Evolutionary conservation across 2,113 vertebrate species (phyloP), one percentile per base, ranked within the genome.

Genomic region (Lota lota): DNA sequence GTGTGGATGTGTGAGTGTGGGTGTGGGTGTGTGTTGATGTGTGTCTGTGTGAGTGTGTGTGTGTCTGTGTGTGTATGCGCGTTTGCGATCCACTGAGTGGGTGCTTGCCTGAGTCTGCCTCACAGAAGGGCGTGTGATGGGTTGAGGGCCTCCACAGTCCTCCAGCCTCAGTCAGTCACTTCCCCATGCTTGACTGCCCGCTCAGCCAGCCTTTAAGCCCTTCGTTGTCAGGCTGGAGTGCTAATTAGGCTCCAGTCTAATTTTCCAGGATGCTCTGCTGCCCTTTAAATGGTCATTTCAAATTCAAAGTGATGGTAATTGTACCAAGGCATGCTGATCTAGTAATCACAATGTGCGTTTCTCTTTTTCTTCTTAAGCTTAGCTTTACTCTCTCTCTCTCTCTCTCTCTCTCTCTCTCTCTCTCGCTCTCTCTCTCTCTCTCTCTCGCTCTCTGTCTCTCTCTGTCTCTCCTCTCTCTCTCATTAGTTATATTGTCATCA

Each of bases 281-380:
- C 93, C 93, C 94, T 97, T 96, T 97, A 95, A 94, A 96, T 93
- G 91, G 93, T 93, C 91, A 97, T 97, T 98, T 97, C 94, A 94
- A 96, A 96, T 96, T 95, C 92, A 95, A 95, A 97, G 93, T 93
- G 94, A 95, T 93, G 92, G 92, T 95, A 95, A 94, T 94, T 93
- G 92, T 93, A 93, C 92, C 90, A 90, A 94, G 92, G 91, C 94
- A 90, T 92, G 92, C 93, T 94, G 94, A 94, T 94, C 92, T 93
- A 93, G 93, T 95, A 93, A 93, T 93, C 93, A 94, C 92, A 92
- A 77, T 91, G 92, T 91, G 91, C 92, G 93, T 90, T 86, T 80
- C 70, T 40, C 2, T 33, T 33, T 33, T 33, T 33, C 28, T 33
- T 33, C 77, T 63, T 19, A 61, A 24, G 36, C 73, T 68, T 22